phyloP scores from a whole-genome alignment of 2,797 vertebrate species.

The Spea hammondii region DNA sequence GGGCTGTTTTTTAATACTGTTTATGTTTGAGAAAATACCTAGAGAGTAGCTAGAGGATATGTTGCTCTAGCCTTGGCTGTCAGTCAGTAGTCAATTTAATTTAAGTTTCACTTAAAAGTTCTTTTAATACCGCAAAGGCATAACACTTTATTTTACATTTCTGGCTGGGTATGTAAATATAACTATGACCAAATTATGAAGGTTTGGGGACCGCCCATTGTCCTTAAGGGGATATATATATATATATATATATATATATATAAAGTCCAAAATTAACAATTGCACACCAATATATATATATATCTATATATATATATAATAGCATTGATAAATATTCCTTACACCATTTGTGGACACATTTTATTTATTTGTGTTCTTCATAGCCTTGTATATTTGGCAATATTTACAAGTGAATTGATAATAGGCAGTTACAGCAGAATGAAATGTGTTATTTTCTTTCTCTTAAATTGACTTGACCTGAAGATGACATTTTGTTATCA shows the following conservation, averaged over 20 bases:
- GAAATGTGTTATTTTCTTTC: constrained; percentile 45
- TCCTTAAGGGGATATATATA: too few relatives aligned
- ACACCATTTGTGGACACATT: constrained; percentile 11
- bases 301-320: not conserved
- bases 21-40: constrained; percentile 21
- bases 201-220: too few relatives aligned
- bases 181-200: constrained; percentile 6
- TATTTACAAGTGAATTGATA: constrained; percentile 29
- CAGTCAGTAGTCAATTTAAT: constrained; percentile 25
- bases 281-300: not conserved
- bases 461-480: constrained; percentile 55
- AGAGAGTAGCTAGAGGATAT: constrained; percentile 29
- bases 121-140: not conserved
- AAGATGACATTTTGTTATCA: constrained; percentile 60
- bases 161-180: not conserved
- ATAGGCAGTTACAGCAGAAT: constrained; percentile 31
- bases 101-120: constrained; percentile 10
- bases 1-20: constrained; percentile 3
- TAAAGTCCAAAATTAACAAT: not conserved
- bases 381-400: constrained; percentile 14
- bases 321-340: constrained; percentile 25
- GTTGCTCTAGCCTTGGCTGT: constrained; percentile 10
- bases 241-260: too few relatives aligned
- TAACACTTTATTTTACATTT: not conserved
- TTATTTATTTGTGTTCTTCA: constrained; percentile 32